Percentiles rank a stretch among this genome's conserved stretches.
These are phyloP conservation scores for Limonius californicus DNA, from an alignment of 1,140 invertebrate species.

Conservation along the genomic window DNA sequence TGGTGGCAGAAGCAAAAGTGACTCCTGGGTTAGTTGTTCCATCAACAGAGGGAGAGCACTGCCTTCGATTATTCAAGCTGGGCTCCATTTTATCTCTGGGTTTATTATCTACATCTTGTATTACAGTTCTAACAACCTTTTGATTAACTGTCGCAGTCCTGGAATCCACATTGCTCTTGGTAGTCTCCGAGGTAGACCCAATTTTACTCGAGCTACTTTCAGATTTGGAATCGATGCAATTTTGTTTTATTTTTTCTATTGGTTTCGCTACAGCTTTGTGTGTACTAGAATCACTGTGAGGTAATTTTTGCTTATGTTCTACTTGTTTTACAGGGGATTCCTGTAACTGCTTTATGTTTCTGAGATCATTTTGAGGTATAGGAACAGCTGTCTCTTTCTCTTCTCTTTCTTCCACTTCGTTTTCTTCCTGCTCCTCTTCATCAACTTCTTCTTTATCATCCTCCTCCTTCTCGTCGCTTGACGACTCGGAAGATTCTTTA, in stretches of 20 bases:
- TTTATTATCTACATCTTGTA: slow-evolving; percentile 21
- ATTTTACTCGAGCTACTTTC: slow-evolving; percentile 39
- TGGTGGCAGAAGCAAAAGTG: slow-evolving; percentile 39
- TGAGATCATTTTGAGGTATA: background rate
- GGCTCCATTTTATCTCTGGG: background rate
- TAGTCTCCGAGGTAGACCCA: slow-evolving; percentile 6
- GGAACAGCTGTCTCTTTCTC: background rate
- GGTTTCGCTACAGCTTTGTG: slow-evolving; percentile 24
- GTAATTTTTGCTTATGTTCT: background rate
- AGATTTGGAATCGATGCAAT: slow-evolving; percentile 34
- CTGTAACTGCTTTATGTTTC: background rate
- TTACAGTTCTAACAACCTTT: slow-evolving; percentile 2
- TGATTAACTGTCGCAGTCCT: background rate
- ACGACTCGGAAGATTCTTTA: too few species aligned
- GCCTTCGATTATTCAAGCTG: background rate
- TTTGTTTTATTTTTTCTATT: slow-evolving; percentile 34
- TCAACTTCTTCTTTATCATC: background rate
- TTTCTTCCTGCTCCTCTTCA: background rate
- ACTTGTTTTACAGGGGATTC: background rate
- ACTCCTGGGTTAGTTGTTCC: slow-evolving; percentile 42
- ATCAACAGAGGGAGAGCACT: slow-evolving; percentile 39
- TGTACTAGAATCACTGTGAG: background rate
- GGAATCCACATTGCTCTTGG: background rate
- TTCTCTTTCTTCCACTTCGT: background rate
- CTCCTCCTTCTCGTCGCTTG: background rate